phyloP scores from a whole-genome alignment of 2,113 vertebrate species.

The Pipa parva region DNA sequence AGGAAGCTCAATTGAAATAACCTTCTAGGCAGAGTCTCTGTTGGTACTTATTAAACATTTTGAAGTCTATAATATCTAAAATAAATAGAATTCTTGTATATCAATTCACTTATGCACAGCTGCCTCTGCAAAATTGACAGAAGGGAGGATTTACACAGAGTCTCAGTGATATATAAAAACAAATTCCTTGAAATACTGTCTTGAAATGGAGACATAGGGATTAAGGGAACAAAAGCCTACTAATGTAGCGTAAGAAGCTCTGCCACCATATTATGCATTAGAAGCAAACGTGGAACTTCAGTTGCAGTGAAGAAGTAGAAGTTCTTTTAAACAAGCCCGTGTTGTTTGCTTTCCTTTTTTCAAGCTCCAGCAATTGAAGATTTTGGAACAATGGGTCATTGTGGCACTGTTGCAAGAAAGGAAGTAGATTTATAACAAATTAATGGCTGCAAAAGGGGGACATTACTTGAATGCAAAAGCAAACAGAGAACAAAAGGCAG shows the following conservation, averaged over 20 bases:
- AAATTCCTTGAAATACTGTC: constrained; percentile 16
- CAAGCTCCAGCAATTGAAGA: constrained; percentile 1
- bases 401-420: constrained; percentile 6
- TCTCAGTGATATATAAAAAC: constrained; percentile 29
- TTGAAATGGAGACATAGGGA: constrained; percentile 18
- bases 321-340: constrained; percentile 10
- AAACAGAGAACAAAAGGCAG: constrained; percentile 13
- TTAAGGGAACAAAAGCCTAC: constrained; percentile 29
- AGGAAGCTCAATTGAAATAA: no score
- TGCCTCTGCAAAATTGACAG: not conserved
- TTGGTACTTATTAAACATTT: no score
- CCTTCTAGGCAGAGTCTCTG: no score
- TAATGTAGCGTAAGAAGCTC: constrained; percentile 23
- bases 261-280: constrained; percentile 8
- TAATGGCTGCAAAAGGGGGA: constrained; percentile 12
- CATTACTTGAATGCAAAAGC: constrained; percentile 11
- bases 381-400: constrained; percentile 25
- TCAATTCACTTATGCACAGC: constrained; percentile 15
- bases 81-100: no score
- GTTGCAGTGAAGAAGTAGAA: not conserved
- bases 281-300: constrained; percentile 11
- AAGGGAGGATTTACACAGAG: not conserved
- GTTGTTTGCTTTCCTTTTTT: constrained; percentile 22
- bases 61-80: no score
- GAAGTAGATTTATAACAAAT: constrained; percentile 27